These are phyloP conservation scores for Myotis yumanensis DNA, from an alignment of 2,113 vertebrate species.

Conservation along the genomic window DNA sequence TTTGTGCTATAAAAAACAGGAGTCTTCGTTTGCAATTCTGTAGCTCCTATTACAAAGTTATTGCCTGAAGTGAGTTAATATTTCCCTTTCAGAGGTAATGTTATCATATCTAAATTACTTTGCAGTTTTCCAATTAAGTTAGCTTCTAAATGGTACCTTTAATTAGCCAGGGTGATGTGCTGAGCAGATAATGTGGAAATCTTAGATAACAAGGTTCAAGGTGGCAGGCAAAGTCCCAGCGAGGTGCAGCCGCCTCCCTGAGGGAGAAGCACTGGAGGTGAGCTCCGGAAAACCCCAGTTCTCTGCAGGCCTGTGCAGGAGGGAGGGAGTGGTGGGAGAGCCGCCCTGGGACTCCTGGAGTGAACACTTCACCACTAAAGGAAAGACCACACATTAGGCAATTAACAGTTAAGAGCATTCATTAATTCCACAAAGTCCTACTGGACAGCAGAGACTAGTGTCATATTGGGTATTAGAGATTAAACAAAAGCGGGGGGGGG, in stretches of 20 bases:
- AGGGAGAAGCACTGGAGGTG: not conserved
- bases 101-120: conserved; percentile 70
- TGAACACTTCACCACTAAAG: not conserved
- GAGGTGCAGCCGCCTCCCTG: not conserved
- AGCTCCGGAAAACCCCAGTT: not conserved
- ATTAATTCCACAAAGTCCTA: not conserved
- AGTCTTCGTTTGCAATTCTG: not conserved
- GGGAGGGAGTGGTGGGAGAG: not conserved
- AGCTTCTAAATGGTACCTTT: conserved; percentile 67
- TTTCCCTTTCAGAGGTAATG: conserved; percentile 58
- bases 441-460: not conserved
- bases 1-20: not conserved
- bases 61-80: conserved; percentile 68
- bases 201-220: conserved; percentile 28
- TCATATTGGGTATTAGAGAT: not conserved
- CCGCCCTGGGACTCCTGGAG: not conserved
- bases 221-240: conserved; percentile 45
- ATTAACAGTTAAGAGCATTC: not conserved
- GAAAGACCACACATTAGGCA: not conserved
- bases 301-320: not conserved
- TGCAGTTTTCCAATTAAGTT: conserved; percentile 76
- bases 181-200: not conserved
- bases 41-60: conserved; percentile 18
- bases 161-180: conserved; percentile 55
- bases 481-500: not conserved